These are phyloP conservation scores for Falco peregrinus DNA, from an alignment of 2,797 vertebrate genomes.

Conservation along the genomic window DNA sequence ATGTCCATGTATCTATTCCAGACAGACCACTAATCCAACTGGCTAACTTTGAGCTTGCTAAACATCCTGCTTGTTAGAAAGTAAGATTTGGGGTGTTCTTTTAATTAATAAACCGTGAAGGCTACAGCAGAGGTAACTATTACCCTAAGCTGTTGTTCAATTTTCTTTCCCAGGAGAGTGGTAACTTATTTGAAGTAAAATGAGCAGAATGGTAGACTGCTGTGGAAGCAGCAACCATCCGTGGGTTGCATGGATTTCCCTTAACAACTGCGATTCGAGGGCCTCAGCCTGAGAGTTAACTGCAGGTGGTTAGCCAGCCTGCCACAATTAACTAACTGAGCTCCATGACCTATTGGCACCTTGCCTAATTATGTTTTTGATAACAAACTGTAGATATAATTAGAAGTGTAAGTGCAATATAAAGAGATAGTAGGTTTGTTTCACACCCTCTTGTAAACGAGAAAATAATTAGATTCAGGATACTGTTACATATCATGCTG, in stretches of 20 bases:
- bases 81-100: background rate
- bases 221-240: background rate
- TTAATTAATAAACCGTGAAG: background rate
- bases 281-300: background rate
- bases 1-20: background rate
- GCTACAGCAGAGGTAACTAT: background rate
- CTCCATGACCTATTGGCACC: background rate
- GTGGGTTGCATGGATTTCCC: background rate
- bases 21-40: background rate
- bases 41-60: background rate
- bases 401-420: background rate
- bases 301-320: background rate
- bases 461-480: constrained; percentile 24
- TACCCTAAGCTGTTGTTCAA: background rate
- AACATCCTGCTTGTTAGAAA: background rate
- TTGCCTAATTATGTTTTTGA: background rate
- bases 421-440: background rate
- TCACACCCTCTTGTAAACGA: background rate
- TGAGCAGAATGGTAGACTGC: background rate
- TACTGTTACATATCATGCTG: background rate
- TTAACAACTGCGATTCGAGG: rapidly evolving
- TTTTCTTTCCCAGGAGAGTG: background rate
- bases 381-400: constrained; percentile 5
- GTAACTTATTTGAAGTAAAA: background rate
- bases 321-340: background rate